These are phyloP conservation scores for Scaptomyza parva DNA, from an alignment of 2,888 invertebrate genomes.

Conservation along the genomic window DNA sequence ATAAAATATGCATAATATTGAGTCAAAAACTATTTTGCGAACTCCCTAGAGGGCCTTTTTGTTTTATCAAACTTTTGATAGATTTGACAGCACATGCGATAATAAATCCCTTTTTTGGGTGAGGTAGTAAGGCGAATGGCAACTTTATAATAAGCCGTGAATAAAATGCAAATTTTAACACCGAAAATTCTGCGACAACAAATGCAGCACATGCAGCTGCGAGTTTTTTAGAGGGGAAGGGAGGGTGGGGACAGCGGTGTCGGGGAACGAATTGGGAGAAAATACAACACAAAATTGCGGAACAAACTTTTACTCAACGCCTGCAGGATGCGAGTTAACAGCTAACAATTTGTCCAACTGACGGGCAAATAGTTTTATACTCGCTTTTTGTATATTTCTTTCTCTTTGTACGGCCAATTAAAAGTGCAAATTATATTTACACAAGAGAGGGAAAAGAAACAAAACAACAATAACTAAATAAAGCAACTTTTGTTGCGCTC, in stretches of 20 bases:
- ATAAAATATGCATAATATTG: slow-evolving; percentile 16
- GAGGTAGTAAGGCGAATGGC: slow-evolving; percentile 1
- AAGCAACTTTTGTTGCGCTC: slow-evolving; percentile 14
- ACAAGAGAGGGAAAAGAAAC: neutral
- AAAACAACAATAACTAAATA: slow-evolving; percentile 13
- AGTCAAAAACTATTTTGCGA: slow-evolving; percentile 8
- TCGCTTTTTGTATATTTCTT: neutral
- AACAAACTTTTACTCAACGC: slow-evolving; percentile 52
- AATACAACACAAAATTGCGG: slow-evolving; percentile 47
- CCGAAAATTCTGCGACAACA: slow-evolving; percentile 55
- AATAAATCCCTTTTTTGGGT: slow-evolving; percentile 3
- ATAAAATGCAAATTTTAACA: slow-evolving; percentile 62
- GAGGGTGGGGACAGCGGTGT: neutral
- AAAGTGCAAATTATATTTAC: slow-evolving; percentile 64
- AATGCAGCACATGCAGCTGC: slow-evolving; percentile 39
- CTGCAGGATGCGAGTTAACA: slow-evolving; percentile 46
- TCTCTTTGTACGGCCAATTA: slow-evolving; percentile 51
- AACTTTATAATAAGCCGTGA: slow-evolving; percentile 51
- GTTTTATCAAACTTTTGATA: slow-evolving; percentile 13
- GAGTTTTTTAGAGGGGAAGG: neutral
- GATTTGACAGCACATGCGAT: slow-evolving; percentile 26
- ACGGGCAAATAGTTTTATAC: slow-evolving; percentile 7
- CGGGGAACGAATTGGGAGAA: neutral
- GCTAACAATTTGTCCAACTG: slow-evolving; percentile 48
- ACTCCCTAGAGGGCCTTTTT: slow-evolving; percentile 33